A percentile compares a stretch with the other conserved stretches of the same genome.
Evolutionary conservation across 2,113 vertebrate species (phyloP).

Genomic region (Burhinus bistriatus): DNA sequence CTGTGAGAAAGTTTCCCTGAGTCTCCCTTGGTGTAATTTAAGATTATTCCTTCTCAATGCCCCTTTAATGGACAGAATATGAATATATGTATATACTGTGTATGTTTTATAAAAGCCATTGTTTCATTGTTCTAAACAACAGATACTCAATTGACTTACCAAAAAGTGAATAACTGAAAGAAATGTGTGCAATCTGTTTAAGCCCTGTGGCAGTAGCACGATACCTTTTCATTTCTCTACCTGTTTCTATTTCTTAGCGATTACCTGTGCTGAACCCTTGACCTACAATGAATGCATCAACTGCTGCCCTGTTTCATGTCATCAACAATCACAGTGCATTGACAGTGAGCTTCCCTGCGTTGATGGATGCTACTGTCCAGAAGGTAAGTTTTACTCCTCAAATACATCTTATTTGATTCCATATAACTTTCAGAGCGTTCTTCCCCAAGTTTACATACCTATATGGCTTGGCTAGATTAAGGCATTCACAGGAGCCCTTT

Average conservation of each 20-base stretch:
- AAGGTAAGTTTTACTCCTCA: constrained; percentile 71
- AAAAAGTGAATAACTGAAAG: background rate
- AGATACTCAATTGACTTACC: too few relatives aligned
- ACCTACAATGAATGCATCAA: constrained; percentile 88
- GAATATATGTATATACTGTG: background rate
- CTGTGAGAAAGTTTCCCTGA: background rate
- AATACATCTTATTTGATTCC: background rate
- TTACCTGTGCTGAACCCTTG: constrained; percentile 79
- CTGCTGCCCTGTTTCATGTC: constrained; percentile 90
- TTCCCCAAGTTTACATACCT: rapidly evolving
- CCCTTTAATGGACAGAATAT: background rate
- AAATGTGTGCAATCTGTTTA: background rate
- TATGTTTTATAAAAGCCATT: background rate
- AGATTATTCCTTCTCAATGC: background rate
- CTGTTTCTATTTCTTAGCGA: constrained; percentile 53
- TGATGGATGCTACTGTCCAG: constrained; percentile 93
- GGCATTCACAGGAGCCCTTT: background rate
- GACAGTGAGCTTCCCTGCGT: constrained; percentile 91
- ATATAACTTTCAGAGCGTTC: background rate
- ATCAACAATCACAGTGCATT: constrained; percentile 79
- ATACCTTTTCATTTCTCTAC: background rate
- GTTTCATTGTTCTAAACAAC: background rate
- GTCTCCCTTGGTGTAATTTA: background rate
- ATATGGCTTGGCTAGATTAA: background rate
- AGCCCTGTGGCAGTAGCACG: background rate